These are phyloP conservation scores for Austrofundulus limnaeus DNA, from an alignment of 2,113 vertebrate genomes.

Conservation along the genomic window DNA sequence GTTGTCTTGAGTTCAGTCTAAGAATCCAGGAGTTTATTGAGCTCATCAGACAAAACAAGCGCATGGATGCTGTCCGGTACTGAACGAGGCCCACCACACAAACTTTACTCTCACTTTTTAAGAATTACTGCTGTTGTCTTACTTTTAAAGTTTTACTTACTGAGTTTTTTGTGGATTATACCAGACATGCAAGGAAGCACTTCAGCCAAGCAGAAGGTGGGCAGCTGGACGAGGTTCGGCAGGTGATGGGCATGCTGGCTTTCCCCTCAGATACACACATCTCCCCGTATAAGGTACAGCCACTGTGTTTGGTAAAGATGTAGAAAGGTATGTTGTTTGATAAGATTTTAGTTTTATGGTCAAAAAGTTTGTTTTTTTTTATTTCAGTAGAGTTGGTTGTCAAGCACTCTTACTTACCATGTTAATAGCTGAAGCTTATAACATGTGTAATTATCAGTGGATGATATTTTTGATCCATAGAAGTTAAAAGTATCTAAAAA, in stretches of 20 bases:
- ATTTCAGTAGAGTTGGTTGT: no score
- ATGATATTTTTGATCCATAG: not conserved
- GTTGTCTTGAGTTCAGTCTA: constrained; percentile 98
- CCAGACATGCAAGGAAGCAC: constrained; percentile 96
- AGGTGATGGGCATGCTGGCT: constrained; percentile 99
- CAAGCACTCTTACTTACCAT: no score
- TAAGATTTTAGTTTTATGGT: no score
- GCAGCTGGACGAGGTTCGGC: constrained; percentile 96
- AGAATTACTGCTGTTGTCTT: not conserved
- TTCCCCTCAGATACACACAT: constrained; percentile 98
- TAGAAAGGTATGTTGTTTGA: no score
- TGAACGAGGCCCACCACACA: constrained; percentile 1
- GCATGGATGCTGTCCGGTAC: constrained; percentile 97
- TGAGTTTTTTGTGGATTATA: constrained; percentile 8
- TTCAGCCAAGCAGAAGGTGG: constrained; percentile 98
- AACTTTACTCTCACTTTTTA: not conserved
- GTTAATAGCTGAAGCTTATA: no score
- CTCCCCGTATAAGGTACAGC: constrained; percentile 95
- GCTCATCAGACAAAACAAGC: constrained; percentile 98
- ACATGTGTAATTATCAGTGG: not conserved
- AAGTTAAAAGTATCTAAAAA: no score
- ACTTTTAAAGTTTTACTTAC: not conserved
- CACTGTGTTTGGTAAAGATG: no score
- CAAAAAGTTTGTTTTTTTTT: no score
- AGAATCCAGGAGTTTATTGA: constrained; percentile 99